Percentiles rank a stretch among this genome's conserved stretches.
Conservation (phyloP, 2,797 vertebrate genomes). For the Merluccius polli region DNA sequence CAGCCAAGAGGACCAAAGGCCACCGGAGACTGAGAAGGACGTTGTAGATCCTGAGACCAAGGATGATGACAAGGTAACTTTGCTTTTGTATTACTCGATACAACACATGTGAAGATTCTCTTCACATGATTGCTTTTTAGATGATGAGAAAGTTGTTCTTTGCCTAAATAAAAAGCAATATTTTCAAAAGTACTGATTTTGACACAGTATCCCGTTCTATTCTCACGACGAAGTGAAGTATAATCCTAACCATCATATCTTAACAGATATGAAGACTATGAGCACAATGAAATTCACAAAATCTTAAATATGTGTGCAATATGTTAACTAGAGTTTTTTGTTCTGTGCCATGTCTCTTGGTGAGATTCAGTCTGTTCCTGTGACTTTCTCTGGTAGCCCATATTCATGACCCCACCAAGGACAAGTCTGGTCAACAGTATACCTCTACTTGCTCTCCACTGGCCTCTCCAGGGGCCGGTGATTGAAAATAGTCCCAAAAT, state of each 20-base stretch:
- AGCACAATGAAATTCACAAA: neutral
- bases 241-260: neutral
- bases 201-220: neutral
- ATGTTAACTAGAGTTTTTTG: neutral
- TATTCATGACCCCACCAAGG: conserved; percentile 64
- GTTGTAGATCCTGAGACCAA: conserved; percentile 26
- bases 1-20: conserved; percentile 32
- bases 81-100: neutral
- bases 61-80: conserved; percentile 58
- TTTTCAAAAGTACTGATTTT: neutral
- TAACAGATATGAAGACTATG: neutral
- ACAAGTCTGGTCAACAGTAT: conserved; percentile 43
- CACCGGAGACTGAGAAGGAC: conserved; percentile 33
- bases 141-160: neutral
- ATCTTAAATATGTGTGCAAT: conserved; percentile 14
- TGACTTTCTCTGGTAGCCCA: conserved; percentile 54
- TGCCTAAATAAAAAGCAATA: neutral
- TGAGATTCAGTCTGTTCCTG: conserved; percentile 36
- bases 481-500: conserved; percentile 60
- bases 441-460: conserved; percentile 21
- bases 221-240: neutral
- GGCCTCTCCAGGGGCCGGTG: conserved; percentile 47
- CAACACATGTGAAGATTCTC: neutral
- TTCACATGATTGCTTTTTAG: neutral
- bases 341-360: neutral